Evolutionary conservation across 2,113 vertebrate species (phyloP).

Genomic region (Aleadryas rufinucha): DNA sequence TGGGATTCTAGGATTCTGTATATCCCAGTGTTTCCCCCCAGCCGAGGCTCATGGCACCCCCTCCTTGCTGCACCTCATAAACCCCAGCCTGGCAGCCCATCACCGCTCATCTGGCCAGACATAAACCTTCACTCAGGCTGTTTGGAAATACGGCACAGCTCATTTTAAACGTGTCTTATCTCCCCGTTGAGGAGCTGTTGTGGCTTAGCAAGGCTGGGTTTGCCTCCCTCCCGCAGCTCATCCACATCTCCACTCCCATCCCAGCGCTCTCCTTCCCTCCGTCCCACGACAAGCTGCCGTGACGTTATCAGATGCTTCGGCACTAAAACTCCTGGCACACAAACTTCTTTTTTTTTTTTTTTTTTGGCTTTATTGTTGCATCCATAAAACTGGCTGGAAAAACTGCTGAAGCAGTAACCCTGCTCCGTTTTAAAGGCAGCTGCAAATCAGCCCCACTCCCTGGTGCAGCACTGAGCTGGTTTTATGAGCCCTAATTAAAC

Average conservation of each 20-base stretch:
- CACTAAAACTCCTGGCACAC: not conserved
- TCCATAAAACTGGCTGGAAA: constrained; percentile 59
- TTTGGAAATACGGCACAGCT: not conserved
- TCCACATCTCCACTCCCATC: not conserved
- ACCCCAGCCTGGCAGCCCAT: not conserved
- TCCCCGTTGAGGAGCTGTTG: not conserved
- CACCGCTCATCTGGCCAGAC: not conserved
- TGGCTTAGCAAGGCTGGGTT: not conserved
- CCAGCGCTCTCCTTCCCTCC: not conserved
- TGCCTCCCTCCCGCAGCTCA: not conserved
- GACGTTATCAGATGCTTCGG: constrained; percentile 20
- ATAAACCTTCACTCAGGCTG: not conserved
- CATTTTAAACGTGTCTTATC: not conserved
- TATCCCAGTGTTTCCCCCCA: accelerated
- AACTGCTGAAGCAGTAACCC: constrained; percentile 69
- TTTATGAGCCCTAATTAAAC: constrained; percentile 64
- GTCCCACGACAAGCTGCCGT: not conserved
- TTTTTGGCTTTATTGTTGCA: not conserved
- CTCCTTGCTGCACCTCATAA: not conserved
- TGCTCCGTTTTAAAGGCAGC: constrained; percentile 56
- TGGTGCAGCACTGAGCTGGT: not conserved
- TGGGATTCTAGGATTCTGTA: not conserved
- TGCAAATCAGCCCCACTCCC: constrained; percentile 56
- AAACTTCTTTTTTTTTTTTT: not conserved
- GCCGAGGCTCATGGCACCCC: accelerated